Evolutionary conservation across 2,888 invertebrate species (phyloP).

Genomic region (Cantharis rustica): DNA sequence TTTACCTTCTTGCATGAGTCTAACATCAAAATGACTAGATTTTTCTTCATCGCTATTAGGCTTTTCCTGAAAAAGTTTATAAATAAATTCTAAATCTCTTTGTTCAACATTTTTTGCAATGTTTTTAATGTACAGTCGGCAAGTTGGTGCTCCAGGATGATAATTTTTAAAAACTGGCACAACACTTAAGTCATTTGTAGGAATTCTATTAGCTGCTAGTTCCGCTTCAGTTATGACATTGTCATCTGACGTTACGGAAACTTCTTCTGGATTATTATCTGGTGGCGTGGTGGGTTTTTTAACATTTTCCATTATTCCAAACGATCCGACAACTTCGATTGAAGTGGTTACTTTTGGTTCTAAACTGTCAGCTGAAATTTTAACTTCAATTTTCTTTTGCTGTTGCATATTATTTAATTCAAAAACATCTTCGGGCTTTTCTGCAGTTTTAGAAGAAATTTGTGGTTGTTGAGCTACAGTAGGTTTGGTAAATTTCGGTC

Average conservation of each 20-base stretch:
- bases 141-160: constrained; percentile 77
- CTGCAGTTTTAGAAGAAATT: constrained; percentile 45
- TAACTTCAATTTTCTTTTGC: constrained; percentile 61
- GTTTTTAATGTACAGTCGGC: constrained; percentile 92
- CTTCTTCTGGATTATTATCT: constrained; percentile 59
- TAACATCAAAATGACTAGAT: constrained; percentile 65
- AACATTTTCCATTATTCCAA: constrained; percentile 42
- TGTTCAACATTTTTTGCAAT: constrained; percentile 79
- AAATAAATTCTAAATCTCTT: constrained; percentile 76
- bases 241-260: constrained; percentile 54
- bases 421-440: constrained; percentile 61
- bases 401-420: constrained; percentile 57
- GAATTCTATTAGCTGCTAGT: constrained; percentile 70
- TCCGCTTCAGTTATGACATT: constrained; percentile 66
- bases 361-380: constrained; percentile 51
- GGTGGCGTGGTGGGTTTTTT: constrained; percentile 39
- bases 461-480: constrained; percentile 28
- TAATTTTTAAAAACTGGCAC: constrained; percentile 87
- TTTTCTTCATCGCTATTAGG: constrained; percentile 41
- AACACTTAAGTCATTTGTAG: constrained; percentile 70
- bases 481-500: constrained; percentile 61
- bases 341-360: constrained; percentile 32
- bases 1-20: constrained; percentile 90
- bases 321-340: constrained; percentile 39
- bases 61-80: constrained; percentile 65